Conservation (phyloP, 2,797 vertebrate genomes). For the Moxostoma hubbsi region DNA sequence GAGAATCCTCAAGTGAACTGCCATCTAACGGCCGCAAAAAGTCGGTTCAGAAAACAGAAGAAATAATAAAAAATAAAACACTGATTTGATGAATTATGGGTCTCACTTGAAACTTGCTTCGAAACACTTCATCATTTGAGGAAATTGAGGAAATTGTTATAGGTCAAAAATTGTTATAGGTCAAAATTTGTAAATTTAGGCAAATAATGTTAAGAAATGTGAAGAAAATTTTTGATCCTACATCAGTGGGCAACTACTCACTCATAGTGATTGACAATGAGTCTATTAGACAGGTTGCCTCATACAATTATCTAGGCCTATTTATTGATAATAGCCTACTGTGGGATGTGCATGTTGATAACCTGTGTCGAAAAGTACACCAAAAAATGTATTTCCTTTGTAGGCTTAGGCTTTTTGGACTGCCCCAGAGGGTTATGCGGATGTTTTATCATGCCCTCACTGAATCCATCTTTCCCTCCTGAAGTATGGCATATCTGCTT, state of each 20-base stretch:
- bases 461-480: background rate
- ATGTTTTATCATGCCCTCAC: background rate
- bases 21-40: constrained; percentile 53
- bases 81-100: background rate
- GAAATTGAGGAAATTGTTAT: no score
- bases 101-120: background rate
- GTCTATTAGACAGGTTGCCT: constrained; percentile 48
- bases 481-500: background rate
- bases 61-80: background rate
- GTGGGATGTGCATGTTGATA: background rate
- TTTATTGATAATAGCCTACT: constrained; percentile 48
- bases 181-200: no score
- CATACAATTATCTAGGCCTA: constrained; percentile 56
- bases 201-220: background rate
- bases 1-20: constrained; percentile 27
- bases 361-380: background rate
- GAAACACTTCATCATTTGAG: no score
- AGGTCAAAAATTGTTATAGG: no score
- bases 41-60: background rate
- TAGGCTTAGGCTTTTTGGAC: background rate
- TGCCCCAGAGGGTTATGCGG: background rate
- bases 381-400: background rate
- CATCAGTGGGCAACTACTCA: no score
- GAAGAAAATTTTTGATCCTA: background rate
- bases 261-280: constrained; percentile 34